These are phyloP conservation scores for Eucidaris tribuloides DNA, from an alignment of 35 echinoderm and acorn worm genomes.

Conservation along the genomic window DNA sequence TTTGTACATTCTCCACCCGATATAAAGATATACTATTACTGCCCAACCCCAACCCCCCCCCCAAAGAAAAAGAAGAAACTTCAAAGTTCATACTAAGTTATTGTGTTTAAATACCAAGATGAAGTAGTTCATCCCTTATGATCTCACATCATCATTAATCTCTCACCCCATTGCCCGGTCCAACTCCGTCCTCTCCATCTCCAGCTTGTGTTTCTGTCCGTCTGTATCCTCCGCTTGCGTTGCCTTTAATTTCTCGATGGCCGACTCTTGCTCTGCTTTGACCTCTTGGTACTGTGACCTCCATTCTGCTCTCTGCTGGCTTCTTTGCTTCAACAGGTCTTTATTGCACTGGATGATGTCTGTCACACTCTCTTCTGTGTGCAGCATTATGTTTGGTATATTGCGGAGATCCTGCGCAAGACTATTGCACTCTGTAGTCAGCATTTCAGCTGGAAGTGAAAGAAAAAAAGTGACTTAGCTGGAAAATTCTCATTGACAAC, in stretches of 20 bases:
- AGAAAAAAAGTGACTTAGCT: background rate
- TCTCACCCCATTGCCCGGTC: constrained; percentile 15
- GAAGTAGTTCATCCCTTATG: background rate
- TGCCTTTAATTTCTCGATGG: background rate
- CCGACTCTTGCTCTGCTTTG: background rate
- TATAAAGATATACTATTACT: background rate
- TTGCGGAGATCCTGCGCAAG: background rate
- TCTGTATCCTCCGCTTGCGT: background rate
- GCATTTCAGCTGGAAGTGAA: background rate
- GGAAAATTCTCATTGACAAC: background rate
- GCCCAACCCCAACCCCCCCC: background rate
- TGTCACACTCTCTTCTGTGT: background rate
- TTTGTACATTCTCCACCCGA: background rate
- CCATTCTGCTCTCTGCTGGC: background rate
- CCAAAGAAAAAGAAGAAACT: background rate
- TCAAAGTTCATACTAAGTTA: background rate
- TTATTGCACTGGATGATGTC: background rate
- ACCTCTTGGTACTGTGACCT: background rate
- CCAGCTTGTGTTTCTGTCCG: background rate
- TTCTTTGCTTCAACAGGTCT: no score
- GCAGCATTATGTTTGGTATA: background rate
- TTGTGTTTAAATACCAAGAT: background rate
- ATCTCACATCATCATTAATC: background rate
- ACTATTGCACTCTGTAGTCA: background rate
- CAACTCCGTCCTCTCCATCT: constrained; percentile 4